These are phyloP conservation scores for Seladonia tumulorum DNA, from an alignment of 2,888 invertebrate genomes.

Conservation along the genomic window DNA sequence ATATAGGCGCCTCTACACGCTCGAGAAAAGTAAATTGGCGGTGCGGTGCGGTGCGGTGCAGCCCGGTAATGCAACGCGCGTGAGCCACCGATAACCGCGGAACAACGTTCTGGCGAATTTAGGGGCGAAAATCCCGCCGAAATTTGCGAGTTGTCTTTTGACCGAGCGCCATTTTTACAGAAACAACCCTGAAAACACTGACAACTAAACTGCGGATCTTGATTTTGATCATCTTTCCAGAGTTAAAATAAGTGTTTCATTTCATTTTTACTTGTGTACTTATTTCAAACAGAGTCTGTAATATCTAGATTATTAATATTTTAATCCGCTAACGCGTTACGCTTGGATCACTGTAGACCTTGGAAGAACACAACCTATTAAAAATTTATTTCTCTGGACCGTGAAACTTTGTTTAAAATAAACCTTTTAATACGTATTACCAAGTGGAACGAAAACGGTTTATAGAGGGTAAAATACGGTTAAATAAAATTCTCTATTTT, in stretches of 20 bases:
- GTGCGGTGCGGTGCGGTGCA: slow-evolving; percentile 9
- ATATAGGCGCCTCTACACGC: slow-evolving; percentile 35
- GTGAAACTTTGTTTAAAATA: background rate
- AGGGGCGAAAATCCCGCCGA: slow-evolving; percentile 19
- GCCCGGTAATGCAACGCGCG: slow-evolving; percentile 34
- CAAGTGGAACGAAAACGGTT: too few species aligned
- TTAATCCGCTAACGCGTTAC: too few species aligned
- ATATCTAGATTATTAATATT: too few species aligned
- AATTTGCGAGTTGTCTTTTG: background rate
- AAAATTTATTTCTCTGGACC: background rate
- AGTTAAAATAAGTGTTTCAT: too few species aligned
- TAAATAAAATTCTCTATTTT: too few species aligned
- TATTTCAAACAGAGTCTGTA: too few species aligned
- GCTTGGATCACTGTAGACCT: too few species aligned
- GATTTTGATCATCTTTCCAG: too few species aligned
- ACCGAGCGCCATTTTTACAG: background rate
- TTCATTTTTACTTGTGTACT: too few species aligned
- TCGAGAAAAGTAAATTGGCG: slow-evolving; percentile 61
- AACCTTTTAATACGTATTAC: background rate
- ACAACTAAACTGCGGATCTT: background rate
- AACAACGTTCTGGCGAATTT: slow-evolving; percentile 24
- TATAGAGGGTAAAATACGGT: too few species aligned
- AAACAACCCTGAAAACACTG: background rate
- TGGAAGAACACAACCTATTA: background rate
- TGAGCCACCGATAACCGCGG: slow-evolving; percentile 1